Conservation (phyloP, 2,113 vertebrate genomes). For the Echinops telfairi region DNA sequence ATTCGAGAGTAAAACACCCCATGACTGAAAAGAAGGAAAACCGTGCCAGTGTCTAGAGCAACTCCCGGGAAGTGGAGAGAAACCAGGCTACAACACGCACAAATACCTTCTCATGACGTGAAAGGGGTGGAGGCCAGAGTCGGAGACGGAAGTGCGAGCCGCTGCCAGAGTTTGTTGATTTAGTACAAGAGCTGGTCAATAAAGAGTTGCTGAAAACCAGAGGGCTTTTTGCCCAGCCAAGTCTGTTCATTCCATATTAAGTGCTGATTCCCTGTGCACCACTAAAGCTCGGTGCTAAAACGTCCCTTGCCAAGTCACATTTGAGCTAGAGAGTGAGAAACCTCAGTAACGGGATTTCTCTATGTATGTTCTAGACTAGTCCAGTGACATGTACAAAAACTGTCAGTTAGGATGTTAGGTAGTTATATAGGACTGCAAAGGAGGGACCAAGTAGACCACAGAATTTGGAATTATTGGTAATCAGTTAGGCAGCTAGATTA, state of each 20-base stretch:
- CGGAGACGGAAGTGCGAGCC: neutral
- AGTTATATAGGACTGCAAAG: no score
- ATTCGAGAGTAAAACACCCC: neutral
- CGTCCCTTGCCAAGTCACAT: neutral
- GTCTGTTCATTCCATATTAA: neutral
- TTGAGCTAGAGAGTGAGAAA: neutral
- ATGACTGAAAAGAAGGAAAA: neutral
- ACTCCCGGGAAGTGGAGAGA: neutral
- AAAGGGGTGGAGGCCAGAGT: neutral
- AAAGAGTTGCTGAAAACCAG: slow-evolving; percentile 1
- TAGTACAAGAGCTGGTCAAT: neutral
- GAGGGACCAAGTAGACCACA: no score
- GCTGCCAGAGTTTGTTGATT: neutral
- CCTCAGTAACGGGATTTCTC: no score
- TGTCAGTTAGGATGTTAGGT: no score
- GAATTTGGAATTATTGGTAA: no score
- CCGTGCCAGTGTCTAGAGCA: neutral
- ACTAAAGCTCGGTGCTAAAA: neutral
- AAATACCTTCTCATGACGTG: neutral
- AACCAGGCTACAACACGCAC: neutral
- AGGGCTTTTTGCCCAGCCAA: neutral
- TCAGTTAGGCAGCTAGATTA: no score
- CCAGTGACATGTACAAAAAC: no score
- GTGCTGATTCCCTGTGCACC: neutral
- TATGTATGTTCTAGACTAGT: no score